These are phyloP conservation scores for Urocynchramus pylzowi DNA, from an alignment of 2,113 vertebrate species.

Conservation along the genomic window DNA sequence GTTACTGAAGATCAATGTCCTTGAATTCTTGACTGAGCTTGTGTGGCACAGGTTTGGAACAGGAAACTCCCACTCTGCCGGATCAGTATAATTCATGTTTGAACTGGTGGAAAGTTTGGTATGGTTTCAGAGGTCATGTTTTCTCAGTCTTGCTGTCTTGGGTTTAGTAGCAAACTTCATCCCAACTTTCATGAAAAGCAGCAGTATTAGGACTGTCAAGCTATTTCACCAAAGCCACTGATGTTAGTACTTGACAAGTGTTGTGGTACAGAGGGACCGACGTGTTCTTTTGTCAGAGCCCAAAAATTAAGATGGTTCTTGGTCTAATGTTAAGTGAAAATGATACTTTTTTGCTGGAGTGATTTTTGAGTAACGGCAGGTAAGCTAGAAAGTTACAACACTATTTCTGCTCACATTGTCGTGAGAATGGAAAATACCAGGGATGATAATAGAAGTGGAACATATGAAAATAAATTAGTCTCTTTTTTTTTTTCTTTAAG, in stretches of 20 bases:
- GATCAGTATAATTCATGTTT: background rate
- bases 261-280: background rate
- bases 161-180: background rate
- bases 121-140: background rate
- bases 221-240: background rate
- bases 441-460: slow-evolving; percentile 5
- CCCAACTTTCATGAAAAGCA: background rate
- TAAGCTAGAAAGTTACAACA: background rate
- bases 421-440: background rate
- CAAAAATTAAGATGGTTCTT: background rate
- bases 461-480: background rate
- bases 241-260: background rate
- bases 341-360: background rate
- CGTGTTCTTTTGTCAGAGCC: background rate
- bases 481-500: background rate
- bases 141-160: background rate
- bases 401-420: background rate
- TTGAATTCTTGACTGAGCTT: background rate
- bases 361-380: background rate
- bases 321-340: background rate
- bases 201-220: background rate
- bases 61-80: background rate
- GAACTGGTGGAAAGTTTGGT: background rate
- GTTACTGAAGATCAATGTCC: background rate
- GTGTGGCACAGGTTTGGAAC: background rate